Conservation (phyloP, 2,888 invertebrate genomes). For the Drosophila maculinotata region DNA sequence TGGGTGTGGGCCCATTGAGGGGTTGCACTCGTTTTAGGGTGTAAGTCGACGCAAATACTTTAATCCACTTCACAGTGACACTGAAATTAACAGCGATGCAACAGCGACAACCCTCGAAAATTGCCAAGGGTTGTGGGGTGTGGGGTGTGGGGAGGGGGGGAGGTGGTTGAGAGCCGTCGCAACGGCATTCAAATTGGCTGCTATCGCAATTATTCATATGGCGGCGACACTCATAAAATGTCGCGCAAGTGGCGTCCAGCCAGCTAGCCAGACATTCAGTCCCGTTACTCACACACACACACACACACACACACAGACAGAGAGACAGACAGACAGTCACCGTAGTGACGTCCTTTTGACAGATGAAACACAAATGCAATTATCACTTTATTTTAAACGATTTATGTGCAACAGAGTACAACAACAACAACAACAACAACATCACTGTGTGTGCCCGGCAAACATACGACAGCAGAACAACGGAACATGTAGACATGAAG, state of each 20-base stretch:
- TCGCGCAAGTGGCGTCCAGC: conserved; percentile 66
- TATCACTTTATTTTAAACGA: conserved; percentile 82
- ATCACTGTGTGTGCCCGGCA: conserved; percentile 38
- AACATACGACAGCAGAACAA: conserved; percentile 40
- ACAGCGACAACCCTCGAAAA: conserved; percentile 54
- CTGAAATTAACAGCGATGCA: conserved; percentile 65
- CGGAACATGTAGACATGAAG: conserved; percentile 72
- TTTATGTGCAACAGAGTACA: conserved; percentile 69
- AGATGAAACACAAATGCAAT: conserved; percentile 81
- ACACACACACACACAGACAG: neutral
- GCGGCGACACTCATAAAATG: conserved; percentile 80
- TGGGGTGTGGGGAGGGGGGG: neutral
- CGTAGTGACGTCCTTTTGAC: conserved; percentile 74
- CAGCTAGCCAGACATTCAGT: conserved; percentile 23
- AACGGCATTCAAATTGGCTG: conserved; percentile 78
- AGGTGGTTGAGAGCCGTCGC: conserved; percentile 9
- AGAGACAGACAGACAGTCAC: conserved; percentile 14
- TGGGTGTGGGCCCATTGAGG: conserved; percentile 35
- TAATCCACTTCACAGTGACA: conserved; percentile 81
- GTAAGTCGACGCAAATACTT: conserved; percentile 80
- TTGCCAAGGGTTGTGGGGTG: conserved; percentile 12
- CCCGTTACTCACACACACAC: conserved; percentile 10
- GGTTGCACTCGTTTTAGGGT: conserved; percentile 75
- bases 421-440: too few species aligned
- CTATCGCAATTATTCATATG: conserved; percentile 82